A percentile compares a stretch with the other conserved stretches of the same genome.
Conservation (phyloP, 2,113 vertebrate species). For the Notechis scutatus region DNA sequence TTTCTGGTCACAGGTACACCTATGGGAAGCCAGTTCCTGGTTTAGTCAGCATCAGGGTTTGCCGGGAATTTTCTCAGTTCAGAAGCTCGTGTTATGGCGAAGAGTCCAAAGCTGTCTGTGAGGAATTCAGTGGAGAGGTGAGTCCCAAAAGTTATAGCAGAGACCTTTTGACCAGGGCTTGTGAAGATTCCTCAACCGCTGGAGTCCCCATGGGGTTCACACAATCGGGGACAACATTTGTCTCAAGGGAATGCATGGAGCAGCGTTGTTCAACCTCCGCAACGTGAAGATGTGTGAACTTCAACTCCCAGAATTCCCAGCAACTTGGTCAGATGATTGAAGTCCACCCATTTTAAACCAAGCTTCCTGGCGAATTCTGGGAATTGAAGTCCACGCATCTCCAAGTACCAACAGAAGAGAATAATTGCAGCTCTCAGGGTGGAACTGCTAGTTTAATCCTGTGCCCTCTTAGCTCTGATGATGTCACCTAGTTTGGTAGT, state of each 20-base stretch:
- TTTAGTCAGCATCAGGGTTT: constrained; percentile 27
- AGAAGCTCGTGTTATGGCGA: constrained; percentile 26
- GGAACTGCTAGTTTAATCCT: too few relatives aligned
- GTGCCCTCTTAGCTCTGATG: too few relatives aligned
- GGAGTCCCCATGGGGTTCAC: not conserved
- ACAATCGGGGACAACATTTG: not conserved
- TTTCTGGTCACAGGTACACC: constrained; percentile 52
- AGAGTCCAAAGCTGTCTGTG: constrained; percentile 46
- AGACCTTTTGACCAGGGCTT: not conserved
- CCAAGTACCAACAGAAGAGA: too few relatives aligned
- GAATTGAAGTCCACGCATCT: not conserved
- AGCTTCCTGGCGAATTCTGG: not conserved
- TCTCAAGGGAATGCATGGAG: not conserved
- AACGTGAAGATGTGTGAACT: not conserved
- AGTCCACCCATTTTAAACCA: not conserved
- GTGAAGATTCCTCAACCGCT: not conserved
- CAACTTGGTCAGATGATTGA: not conserved
- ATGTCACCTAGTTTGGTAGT: too few relatives aligned
- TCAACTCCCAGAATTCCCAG: not conserved
- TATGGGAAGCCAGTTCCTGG: constrained; percentile 64
- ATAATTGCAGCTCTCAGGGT: too few relatives aligned
- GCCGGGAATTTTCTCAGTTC: constrained; percentile 11
- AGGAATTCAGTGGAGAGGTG: constrained; percentile 50
- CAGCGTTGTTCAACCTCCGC: not conserved
- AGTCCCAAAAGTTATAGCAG: not conserved